Evolutionary conservation across 2,888 invertebrate species (phyloP).

Genomic region (Amblyjoppa proteus): DNA sequence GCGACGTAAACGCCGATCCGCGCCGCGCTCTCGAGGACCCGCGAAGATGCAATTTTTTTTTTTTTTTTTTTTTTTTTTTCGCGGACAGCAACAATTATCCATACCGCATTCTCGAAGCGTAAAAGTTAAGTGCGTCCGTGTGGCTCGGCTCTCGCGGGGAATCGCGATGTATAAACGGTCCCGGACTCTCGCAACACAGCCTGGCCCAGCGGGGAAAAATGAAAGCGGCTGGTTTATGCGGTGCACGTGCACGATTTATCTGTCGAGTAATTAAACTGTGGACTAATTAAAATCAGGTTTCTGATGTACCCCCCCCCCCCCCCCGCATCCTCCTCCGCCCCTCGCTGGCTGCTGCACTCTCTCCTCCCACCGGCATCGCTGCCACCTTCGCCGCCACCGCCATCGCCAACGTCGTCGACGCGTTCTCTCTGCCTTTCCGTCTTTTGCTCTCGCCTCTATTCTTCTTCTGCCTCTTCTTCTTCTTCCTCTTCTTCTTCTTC

Average conservation of each 20-base stretch:
- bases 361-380: conserved; percentile 62
- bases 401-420: conserved; percentile 54
- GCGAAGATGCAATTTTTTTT: conserved; percentile 64
- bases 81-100: conserved; percentile 77
- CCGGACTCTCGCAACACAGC: conserved; percentile 72
- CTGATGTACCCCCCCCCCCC: conserved; percentile 81
- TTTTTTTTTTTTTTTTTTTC: background rate
- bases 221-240: conserved; percentile 85
- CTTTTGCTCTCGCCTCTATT: conserved; percentile 17
- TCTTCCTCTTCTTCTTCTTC: conserved; percentile 22
- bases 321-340: conserved; percentile 70
- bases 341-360: conserved; percentile 36
- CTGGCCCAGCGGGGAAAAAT: conserved; percentile 80
- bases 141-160: conserved; percentile 19
- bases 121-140: conserved; percentile 79
- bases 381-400: conserved; percentile 58
- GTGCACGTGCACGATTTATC: conserved; percentile 85
- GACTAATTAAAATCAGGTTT: conserved; percentile 85
- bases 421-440: conserved; percentile 21
- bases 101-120: conserved; percentile 82
- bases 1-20: conserved; percentile 53
- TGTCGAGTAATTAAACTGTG: conserved; percentile 85
- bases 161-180: conserved; percentile 52
- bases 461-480: conserved; percentile 25
- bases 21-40: conserved; percentile 58